Evolutionary conservation across 2,888 invertebrate species (phyloP).

Genomic region (Patella depressa): DNA sequence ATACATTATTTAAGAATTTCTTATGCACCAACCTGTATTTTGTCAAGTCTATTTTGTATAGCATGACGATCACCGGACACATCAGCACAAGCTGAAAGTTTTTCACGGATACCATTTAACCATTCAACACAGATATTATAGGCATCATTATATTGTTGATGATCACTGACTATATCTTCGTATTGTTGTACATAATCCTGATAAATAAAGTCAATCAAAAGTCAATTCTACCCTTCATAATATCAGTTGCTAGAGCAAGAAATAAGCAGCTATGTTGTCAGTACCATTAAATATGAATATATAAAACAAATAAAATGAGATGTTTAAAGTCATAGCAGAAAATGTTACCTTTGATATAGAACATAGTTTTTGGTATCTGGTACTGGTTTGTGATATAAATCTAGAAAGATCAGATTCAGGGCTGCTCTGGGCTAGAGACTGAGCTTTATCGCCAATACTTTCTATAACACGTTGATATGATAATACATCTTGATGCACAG

Average conservation of each 20-base stretch:
- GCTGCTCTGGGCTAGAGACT: slow-evolving; percentile 79
- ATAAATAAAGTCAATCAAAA: no score
- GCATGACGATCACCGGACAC: slow-evolving; percentile 88
- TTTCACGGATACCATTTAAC: slow-evolving; percentile 91
- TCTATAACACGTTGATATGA: slow-evolving; percentile 93
- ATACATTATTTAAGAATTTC: background rate
- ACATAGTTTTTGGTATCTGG: slow-evolving; percentile 61
- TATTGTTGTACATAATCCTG: slow-evolving; percentile 78
- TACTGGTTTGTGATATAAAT: slow-evolving; percentile 56
- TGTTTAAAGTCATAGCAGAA: no score
- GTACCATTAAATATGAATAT: no score
- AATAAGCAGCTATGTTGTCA: no score
- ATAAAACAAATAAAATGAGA: no score
- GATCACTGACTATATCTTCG: slow-evolving; percentile 86
- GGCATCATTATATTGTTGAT: slow-evolving; percentile 78
- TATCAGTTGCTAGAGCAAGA: no score
- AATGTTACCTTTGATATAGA: slow-evolving; percentile 53
- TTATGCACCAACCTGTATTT: slow-evolving; percentile 75
- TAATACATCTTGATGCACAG: slow-evolving; percentile 88
- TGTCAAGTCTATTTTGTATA: slow-evolving; percentile 84
- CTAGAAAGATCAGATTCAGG: slow-evolving; percentile 73
- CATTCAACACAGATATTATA: slow-evolving; percentile 73
- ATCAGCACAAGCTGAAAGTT: slow-evolving; percentile 84
- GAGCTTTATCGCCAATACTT: slow-evolving; percentile 89
- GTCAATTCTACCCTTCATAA: no score